Evolutionary conservation across 2,888 invertebrate genomes (phyloP).

Genomic region (Tetragonula carbonaria): DNA sequence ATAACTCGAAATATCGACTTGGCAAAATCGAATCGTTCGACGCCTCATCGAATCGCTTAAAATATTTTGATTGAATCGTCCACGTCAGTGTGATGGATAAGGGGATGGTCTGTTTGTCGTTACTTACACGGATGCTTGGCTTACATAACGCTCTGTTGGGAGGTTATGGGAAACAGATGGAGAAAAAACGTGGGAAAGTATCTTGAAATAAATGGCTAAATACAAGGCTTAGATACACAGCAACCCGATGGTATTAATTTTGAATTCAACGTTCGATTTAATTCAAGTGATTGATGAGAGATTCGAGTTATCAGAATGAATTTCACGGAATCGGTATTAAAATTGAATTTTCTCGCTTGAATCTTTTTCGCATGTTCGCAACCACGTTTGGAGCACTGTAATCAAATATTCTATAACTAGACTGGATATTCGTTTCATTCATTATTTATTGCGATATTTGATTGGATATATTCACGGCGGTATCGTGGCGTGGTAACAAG

Average conservation of each 20-base stretch:
- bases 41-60: slow-evolving; percentile 38
- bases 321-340: background rate
- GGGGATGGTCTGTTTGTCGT: slow-evolving; percentile 58
- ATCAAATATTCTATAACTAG: background rate
- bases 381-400: background rate
- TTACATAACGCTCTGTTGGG: slow-evolving; percentile 21
- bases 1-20: slow-evolving; percentile 26
- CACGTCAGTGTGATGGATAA: slow-evolving; percentile 54
- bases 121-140: slow-evolving; percentile 9
- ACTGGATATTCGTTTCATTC: background rate
- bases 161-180: slow-evolving; percentile 58
- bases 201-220: background rate
- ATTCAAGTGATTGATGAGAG: background rate
- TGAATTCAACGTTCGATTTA: background rate
- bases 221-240: background rate
- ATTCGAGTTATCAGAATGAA: background rate
- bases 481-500: slow-evolving; percentile 45
- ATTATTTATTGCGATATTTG: slow-evolving; percentile 20
- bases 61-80: slow-evolving; percentile 40
- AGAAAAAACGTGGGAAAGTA: slow-evolving; percentile 40
- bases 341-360: background rate
- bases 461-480: slow-evolving; percentile 1
- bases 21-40: slow-evolving; percentile 7
- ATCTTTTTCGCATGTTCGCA: background rate
- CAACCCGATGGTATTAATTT: background rate